phyloP scores from a whole-genome alignment of 2,797 vertebrate species.

The Notoglanidium macrostoma region DNA sequence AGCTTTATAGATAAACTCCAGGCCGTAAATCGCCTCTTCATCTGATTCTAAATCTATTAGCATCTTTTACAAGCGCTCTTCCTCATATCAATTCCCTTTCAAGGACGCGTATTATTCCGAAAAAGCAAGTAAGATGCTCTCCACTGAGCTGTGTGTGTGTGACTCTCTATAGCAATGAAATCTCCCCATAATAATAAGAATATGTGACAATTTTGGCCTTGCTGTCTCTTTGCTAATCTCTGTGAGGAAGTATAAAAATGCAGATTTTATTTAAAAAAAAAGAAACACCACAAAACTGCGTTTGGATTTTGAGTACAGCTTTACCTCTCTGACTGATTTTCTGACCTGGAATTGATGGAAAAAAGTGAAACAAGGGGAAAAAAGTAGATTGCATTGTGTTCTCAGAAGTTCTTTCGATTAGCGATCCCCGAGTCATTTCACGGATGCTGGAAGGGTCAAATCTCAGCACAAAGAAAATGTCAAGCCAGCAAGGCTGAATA shows the following conservation, averaged over 20 bases:
- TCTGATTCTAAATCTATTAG: slow-evolving; percentile 12
- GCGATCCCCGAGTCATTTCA: background rate
- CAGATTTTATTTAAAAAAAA: background rate
- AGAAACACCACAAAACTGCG: background rate
- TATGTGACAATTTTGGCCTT: background rate
- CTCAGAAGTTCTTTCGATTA: background rate
- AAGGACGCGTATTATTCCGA: slow-evolving; percentile 8
- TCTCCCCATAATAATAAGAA: background rate
- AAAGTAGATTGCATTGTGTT: background rate
- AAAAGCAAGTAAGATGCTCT: background rate
- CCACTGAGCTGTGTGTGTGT: background rate
- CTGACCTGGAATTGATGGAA: background rate
- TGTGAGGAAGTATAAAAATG: background rate
- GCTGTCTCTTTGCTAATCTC: background rate
- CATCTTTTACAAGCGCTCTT: background rate
- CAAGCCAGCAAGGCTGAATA: slow-evolving; percentile 1
- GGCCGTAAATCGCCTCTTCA: background rate
- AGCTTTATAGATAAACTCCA: slow-evolving; percentile 11
- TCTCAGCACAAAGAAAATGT: slow-evolving; percentile 20
- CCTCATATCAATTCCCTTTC: background rate
- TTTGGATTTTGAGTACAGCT: background rate
- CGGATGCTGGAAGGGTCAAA: background rate
- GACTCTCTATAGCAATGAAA: background rate
- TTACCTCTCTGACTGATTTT: background rate
- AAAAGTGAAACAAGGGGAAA: background rate